A percentile compares a stretch with the other conserved stretches of the same genome.
These are phyloP conservation scores for Platichthys flesus DNA, from an alignment of 2,113 vertebrate genomes.

Conservation along the genomic window DNA sequence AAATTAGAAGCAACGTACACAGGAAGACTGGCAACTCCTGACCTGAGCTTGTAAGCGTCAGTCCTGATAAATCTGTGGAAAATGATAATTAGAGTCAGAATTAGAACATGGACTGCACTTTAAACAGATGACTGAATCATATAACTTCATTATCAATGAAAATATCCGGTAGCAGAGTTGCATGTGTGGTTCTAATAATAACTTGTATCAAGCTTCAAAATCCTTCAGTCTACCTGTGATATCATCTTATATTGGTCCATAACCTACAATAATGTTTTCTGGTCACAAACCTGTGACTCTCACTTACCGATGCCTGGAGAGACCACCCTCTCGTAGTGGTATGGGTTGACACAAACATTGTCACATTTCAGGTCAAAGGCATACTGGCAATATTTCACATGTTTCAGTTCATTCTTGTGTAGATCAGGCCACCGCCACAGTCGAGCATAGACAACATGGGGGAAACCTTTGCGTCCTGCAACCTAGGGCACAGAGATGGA, in stretches of 20 bases:
- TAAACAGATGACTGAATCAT: not conserved
- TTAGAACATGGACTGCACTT: too few species aligned
- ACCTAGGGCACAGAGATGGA: constrained; percentile 82
- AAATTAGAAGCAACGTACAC: not conserved
- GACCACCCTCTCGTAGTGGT: constrained; percentile 98
- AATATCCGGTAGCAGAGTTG: not conserved
- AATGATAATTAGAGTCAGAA: constrained; percentile 9
- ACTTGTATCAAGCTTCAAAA: too few species aligned
- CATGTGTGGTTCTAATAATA: too few species aligned
- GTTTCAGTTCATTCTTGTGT: constrained; percentile 99
- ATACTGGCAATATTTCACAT: constrained; percentile 99
- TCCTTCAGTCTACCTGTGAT: not conserved
- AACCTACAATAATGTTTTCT: not conserved
- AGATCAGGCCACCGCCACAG: constrained; percentile 99
- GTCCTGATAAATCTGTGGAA: constrained; percentile 91
- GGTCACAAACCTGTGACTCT: not conserved
- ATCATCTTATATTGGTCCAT: not conserved
- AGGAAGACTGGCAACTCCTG: not conserved
- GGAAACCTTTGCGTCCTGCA: constrained; percentile 97
- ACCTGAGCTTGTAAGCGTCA: constrained; percentile 90
- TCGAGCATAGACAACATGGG: constrained; percentile 96
- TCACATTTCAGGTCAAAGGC: constrained; percentile 98
- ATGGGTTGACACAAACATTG: constrained; percentile 98
- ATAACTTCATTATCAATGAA: not conserved
- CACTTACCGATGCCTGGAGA: constrained; percentile 95